phyloP scores from a whole-genome alignment of 2,888 invertebrate genomes.

The Sphinx pinastri region DNA sequence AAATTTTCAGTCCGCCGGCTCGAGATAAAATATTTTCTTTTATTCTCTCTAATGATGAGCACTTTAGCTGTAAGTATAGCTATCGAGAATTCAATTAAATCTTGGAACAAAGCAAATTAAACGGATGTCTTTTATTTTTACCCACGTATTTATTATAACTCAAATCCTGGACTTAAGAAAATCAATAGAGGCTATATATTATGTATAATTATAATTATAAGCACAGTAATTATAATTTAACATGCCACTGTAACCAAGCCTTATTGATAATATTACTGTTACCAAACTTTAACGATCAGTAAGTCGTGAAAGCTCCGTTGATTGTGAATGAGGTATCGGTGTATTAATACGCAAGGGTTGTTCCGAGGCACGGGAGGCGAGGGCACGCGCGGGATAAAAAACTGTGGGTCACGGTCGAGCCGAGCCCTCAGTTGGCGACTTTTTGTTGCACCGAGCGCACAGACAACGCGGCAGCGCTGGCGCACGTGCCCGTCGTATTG shows the following conservation, averaged over 20 bases:
- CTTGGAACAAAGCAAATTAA: slow-evolving; percentile 27
- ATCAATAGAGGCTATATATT: not conserved
- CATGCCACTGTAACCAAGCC: not conserved
- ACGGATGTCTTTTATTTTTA: slow-evolving; percentile 36
- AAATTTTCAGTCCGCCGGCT: slow-evolving; percentile 68
- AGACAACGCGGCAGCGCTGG: slow-evolving; percentile 49
- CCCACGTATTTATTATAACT: slow-evolving; percentile 4
- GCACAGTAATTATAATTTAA: not conserved
- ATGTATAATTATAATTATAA: not conserved
- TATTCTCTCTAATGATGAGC: slow-evolving; percentile 49
- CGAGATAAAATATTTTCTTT: slow-evolving; percentile 59
- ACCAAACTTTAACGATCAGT: no score
- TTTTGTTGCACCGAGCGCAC: slow-evolving; percentile 61
- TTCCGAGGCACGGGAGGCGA: slow-evolving; percentile 53
- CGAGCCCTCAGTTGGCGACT: slow-evolving; percentile 62
- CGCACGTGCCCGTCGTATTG: slow-evolving; percentile 43
- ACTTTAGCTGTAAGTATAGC: slow-evolving; percentile 48
- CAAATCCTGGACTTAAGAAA: not conserved
- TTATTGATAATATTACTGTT: no score
- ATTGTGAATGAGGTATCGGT: slow-evolving; percentile 57
- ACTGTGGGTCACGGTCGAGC: slow-evolving; percentile 69
- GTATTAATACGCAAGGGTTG: slow-evolving; percentile 80
- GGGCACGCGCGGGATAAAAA: slow-evolving; percentile 74
- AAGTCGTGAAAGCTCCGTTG: slow-evolving; percentile 24
- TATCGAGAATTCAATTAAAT: slow-evolving; percentile 70